A percentile compares a stretch with the other conserved stretches of the same genome.
Conservation (phyloP, 2,888 invertebrate genomes). For the Amblyteles armatorius region DNA sequence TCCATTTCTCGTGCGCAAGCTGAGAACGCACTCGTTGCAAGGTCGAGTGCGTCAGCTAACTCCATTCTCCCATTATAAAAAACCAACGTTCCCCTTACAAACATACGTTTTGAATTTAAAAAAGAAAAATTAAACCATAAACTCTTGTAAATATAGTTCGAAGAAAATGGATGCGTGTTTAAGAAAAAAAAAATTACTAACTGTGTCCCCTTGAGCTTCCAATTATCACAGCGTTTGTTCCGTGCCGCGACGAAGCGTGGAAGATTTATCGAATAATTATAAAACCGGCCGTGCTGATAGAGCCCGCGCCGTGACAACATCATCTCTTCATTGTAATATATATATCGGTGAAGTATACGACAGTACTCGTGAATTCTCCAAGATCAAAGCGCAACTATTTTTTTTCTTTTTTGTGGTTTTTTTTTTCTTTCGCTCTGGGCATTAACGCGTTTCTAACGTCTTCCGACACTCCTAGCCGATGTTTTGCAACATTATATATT, state of each 20-base stretch:
- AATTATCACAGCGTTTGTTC: slow-evolving; percentile 3
- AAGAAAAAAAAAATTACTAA: neutral
- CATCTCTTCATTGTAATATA: slow-evolving; percentile 24
- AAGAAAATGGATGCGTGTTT: neutral
- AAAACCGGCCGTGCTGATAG: slow-evolving; percentile 1
- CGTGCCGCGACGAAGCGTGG: slow-evolving; percentile 12
- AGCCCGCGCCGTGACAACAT: neutral
- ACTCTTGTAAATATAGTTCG: neutral
- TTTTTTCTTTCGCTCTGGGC: slow-evolving; percentile 1
- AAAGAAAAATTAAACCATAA: neutral
- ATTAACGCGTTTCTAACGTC: slow-evolving; percentile 58
- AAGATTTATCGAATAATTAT: slow-evolving; percentile 51
- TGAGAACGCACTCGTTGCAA: neutral
- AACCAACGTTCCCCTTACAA: neutral
- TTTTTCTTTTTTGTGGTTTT: neutral
- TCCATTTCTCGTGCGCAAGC: neutral
- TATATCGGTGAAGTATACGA: too few relatives aligned
- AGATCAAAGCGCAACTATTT: neutral
- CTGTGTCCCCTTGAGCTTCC: slow-evolving; percentile 12
- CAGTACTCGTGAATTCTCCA: slow-evolving; percentile 3
- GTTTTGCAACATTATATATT: slow-evolving; percentile 61
- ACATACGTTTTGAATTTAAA: neutral
- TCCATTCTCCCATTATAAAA: neutral
- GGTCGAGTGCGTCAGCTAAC: slow-evolving; percentile 4
- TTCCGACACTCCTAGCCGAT: slow-evolving; percentile 56